Evolutionary conservation across 1,140 invertebrate species (phyloP).

Genomic region (Hyles vespertilio): DNA sequence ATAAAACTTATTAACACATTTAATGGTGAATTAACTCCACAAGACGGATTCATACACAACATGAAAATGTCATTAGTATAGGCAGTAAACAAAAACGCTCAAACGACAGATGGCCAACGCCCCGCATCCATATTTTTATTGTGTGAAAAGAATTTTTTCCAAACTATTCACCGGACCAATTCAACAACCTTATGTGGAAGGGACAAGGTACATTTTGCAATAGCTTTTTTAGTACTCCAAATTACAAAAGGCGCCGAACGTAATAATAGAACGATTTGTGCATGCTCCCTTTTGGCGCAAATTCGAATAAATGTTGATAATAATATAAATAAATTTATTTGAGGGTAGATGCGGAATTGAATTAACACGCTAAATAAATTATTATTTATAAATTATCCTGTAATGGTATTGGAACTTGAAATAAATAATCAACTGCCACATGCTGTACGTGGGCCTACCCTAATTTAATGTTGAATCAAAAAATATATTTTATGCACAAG

Average conservation of each 20-base stretch:
- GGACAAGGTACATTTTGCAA: conserved; percentile 3
- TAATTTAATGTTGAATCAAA: no score
- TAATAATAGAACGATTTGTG: conserved; percentile 12
- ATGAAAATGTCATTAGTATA: conserved; percentile 47
- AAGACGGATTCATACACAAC: conserved; percentile 14
- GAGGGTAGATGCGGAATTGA: no score
- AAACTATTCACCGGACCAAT: conserved; percentile 40
- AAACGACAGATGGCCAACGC: conserved; percentile 50
- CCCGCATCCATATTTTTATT: conserved; percentile 43
- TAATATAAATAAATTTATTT: no score
- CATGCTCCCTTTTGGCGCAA: no score
- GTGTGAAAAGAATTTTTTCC: conserved; percentile 28
- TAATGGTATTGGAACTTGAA: no score
- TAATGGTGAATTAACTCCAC: neutral
- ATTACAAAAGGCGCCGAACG: neutral
- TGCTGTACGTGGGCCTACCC: no score
- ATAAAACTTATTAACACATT: conserved; percentile 6
- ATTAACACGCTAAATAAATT: no score
- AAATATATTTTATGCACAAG: no score
- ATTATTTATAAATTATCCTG: no score
- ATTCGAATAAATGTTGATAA: no score
- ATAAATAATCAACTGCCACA: no score
- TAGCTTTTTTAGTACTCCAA: neutral
- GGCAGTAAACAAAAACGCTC: conserved; percentile 34
- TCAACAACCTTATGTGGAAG: conserved; percentile 9